Conservation (phyloP, 2,888 invertebrate genomes). For the Ecdyonurus torrentis region DNA sequence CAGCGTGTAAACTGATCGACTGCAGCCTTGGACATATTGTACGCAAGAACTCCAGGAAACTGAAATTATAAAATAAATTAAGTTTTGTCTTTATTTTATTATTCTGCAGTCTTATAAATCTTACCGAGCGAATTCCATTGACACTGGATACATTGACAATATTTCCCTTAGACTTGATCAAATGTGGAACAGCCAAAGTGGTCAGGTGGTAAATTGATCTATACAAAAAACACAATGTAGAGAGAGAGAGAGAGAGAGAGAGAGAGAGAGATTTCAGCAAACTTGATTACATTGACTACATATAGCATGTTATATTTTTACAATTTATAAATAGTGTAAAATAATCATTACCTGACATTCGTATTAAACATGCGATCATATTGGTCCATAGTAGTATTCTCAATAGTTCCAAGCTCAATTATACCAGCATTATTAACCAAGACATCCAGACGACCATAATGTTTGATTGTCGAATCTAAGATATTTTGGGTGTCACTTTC, state of each 20-base stretch:
- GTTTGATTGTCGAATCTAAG: constrained; percentile 50
- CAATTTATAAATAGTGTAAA: no score
- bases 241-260: no score
- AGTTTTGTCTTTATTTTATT: background rate
- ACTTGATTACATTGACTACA: no score
- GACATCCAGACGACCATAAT: constrained; percentile 64
- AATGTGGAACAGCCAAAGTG: constrained; percentile 72
- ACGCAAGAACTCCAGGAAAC: constrained; percentile 37
- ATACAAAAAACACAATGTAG: no score
- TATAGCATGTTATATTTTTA: constrained; percentile 9
- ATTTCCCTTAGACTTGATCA: constrained; percentile 68
- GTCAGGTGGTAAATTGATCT: constrained; percentile 59
- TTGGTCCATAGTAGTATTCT: constrained; percentile 68
- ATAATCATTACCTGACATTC: constrained; percentile 52
- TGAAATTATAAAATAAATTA: constrained; percentile 14
- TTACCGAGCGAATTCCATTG: constrained; percentile 59
- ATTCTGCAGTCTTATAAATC: no score
- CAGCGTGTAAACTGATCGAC: constrained; percentile 40
- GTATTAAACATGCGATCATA: constrained; percentile 80
- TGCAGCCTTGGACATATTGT: constrained; percentile 37
- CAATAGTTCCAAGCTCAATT: constrained; percentile 64
- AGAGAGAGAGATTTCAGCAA: no score
- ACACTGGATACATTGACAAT: constrained; percentile 94
- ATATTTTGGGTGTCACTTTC: constrained; percentile 56
- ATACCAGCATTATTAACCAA: constrained; percentile 83